These are phyloP conservation scores for Drosophila elegans DNA, from an alignment of 1,140 invertebrate genomes.

Conservation along the genomic window DNA sequence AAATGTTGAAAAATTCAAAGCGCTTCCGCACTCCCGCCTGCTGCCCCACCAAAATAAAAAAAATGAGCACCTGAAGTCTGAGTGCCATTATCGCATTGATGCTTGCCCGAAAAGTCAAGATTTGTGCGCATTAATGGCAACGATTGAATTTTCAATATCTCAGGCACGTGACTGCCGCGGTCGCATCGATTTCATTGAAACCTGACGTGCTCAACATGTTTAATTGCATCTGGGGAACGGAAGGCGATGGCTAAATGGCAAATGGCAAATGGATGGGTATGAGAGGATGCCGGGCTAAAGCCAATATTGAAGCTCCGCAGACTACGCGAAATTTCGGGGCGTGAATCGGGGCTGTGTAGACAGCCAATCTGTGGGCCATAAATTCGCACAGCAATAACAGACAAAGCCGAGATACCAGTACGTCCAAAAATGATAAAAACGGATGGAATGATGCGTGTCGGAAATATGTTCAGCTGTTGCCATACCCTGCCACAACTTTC, in stretches of 20 bases:
- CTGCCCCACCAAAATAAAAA: constrained; percentile 15
- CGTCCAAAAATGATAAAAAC: constrained; percentile 20
- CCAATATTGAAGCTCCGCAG: constrained; percentile 28
- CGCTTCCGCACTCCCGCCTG: constrained; percentile 46
- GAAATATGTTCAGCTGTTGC: neutral
- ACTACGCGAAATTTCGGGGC: constrained; percentile 12
- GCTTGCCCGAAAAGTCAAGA: constrained; percentile 72
- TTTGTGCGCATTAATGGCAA: constrained; percentile 76
- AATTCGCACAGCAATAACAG: constrained; percentile 48
- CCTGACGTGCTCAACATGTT: constrained; percentile 77
- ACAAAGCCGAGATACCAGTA: constrained; percentile 16
- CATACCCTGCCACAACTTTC: neutral
- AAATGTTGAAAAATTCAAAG: constrained; percentile 84
- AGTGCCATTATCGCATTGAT: constrained; percentile 75
- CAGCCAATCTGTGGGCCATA: constrained; percentile 44
- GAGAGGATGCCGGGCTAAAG: neutral
- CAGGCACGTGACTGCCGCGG: constrained; percentile 70
- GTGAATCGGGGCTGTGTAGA: constrained; percentile 4
- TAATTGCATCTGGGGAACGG: constrained; percentile 51
- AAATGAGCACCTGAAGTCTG: constrained; percentile 39
- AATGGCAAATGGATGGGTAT: constrained; percentile 3
- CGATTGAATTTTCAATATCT: constrained; percentile 83
- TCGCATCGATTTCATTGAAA: constrained; percentile 71
- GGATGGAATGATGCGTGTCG: neutral
- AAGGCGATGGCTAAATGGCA: constrained; percentile 1